These are phyloP conservation scores for Thermophis baileyi DNA, from an alignment of 2,113 vertebrate species.

Conservation along the genomic window DNA sequence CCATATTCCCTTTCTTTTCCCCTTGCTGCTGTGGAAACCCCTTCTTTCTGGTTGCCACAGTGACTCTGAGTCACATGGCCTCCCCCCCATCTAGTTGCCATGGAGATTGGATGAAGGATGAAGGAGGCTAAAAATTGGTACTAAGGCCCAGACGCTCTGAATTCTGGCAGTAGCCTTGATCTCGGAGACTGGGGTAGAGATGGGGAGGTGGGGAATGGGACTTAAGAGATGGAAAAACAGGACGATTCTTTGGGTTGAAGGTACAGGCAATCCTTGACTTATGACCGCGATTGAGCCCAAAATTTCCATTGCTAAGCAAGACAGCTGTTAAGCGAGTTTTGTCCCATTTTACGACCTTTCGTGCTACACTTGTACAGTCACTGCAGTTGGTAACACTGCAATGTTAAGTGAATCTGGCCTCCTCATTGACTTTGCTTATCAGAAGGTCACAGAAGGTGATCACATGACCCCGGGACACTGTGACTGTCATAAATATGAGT, in stretches of 20 bases:
- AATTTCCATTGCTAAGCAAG: neutral
- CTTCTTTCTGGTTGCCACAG: constrained; percentile 23
- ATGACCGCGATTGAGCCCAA: neutral
- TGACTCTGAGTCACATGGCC: constrained; percentile 17
- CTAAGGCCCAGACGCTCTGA: neutral
- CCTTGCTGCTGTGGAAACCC: constrained; percentile 25
- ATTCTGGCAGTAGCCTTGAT: neutral
- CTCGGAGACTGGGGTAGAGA: neutral
- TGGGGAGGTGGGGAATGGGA: neutral
- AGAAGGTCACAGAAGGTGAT: neutral
- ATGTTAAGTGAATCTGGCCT: neutral
- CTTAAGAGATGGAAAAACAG: neutral
- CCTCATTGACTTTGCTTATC: neutral
- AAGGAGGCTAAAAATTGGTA: neutral
- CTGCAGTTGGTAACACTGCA: too few relatives aligned
- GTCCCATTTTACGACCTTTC: too few relatives aligned
- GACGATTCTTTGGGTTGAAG: neutral
- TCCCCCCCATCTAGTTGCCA: constrained; percentile 11
- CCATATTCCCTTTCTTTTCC: neutral
- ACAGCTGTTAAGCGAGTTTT: neutral
- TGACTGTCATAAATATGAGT: neutral
- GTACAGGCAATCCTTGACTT: neutral
- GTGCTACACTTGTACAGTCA: too few relatives aligned
- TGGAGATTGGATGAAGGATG: constrained; percentile 22
- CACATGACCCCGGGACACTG: too few relatives aligned